These are phyloP conservation scores for Melangyna quadrimaculata DNA, from an alignment of 2,888 invertebrate genomes.

Conservation along the genomic window DNA sequence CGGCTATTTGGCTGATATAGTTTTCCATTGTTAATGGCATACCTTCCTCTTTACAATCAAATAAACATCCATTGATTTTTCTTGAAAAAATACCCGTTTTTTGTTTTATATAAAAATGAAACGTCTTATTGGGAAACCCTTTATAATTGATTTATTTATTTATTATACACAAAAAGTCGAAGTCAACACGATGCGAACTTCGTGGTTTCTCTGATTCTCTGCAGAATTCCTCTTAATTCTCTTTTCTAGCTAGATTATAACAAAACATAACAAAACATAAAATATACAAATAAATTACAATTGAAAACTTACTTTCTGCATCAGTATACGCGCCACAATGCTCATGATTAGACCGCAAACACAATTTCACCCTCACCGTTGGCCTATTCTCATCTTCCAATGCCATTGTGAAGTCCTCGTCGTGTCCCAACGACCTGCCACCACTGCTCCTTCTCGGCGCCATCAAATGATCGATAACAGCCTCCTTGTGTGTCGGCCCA, in stretches of 20 bases:
- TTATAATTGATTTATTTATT: too few species aligned
- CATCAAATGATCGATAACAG: slow-evolving; percentile 85
- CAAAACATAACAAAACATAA: slow-evolving; percentile 44
- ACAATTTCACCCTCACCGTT: slow-evolving; percentile 90
- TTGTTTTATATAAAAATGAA: too few species aligned
- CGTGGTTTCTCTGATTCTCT: too few species aligned
- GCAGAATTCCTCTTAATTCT: too few species aligned
- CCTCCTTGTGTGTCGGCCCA: slow-evolving; percentile 87
- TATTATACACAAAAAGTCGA: too few species aligned
- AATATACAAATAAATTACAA: not conserved
- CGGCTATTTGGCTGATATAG: too few species aligned
- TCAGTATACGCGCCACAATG: slow-evolving; percentile 92
- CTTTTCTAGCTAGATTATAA: not conserved
- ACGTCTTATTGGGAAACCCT: too few species aligned
- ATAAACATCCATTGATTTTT: too few species aligned
- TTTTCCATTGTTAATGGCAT: too few species aligned
- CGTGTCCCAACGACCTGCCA: slow-evolving; percentile 83
- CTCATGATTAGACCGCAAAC: slow-evolving; percentile 89
- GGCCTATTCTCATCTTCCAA: slow-evolving; percentile 84
- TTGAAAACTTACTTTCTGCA: slow-evolving; percentile 88
- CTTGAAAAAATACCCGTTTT: too few species aligned
- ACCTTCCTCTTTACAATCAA: too few species aligned
- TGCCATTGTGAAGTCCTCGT: slow-evolving; percentile 83
- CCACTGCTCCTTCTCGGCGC: slow-evolving; percentile 80
- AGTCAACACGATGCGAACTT: too few species aligned